These are phyloP conservation scores for Cheiracanthium punctorium DNA, from an alignment of 2,888 invertebrate genomes.

Conservation along the genomic window DNA sequence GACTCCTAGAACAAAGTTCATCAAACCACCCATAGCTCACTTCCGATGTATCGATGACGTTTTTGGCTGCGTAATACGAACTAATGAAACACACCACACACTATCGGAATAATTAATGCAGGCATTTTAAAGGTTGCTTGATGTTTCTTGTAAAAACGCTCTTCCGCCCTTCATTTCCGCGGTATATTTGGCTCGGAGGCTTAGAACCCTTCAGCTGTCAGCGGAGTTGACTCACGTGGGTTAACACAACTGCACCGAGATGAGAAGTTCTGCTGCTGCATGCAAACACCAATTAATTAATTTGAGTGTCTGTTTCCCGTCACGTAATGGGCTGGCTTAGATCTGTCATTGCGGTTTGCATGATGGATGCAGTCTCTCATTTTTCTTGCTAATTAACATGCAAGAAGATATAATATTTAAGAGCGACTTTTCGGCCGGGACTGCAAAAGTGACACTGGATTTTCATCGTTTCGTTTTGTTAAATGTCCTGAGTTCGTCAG, in stretches of 20 bases:
- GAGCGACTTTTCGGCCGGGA: neutral
- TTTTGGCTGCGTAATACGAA: no score
- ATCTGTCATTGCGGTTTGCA: neutral
- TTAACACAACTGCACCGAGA: neutral
- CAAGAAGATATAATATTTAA: neutral
- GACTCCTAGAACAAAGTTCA: no score
- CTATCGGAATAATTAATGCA: no score
- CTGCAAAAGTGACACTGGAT: no score
- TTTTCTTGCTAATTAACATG: conserved; percentile 7
- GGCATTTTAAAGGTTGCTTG: no score
- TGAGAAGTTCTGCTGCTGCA: neutral
- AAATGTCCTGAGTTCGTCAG: no score
- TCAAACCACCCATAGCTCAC: no score
- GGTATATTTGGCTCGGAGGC: neutral
- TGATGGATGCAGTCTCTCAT: neutral
- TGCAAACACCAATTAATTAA: neutral
- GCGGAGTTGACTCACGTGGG: neutral
- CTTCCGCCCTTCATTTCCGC: neutral
- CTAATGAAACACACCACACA: no score
- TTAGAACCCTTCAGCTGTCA: neutral
- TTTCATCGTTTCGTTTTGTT: no score
- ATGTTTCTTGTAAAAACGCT: no score
- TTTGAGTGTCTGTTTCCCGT: conserved; percentile 1
- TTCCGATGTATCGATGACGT: no score
- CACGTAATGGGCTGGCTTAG: conserved; percentile 15